Conservation (phyloP, 2,888 invertebrate species). For the Sphecodes monilicornis region DNA sequence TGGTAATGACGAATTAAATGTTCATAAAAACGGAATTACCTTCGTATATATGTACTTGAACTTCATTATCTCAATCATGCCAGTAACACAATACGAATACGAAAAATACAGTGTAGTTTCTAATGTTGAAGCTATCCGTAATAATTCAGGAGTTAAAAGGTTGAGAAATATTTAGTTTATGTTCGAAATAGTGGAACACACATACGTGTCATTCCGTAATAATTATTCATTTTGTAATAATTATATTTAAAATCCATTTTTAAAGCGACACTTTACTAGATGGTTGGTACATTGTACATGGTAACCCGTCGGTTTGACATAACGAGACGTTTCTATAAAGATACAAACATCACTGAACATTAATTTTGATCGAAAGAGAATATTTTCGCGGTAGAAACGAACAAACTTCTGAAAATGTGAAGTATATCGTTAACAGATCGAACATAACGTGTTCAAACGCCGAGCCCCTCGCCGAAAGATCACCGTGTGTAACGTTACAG, state of each 20-base stretch:
- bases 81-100: background rate
- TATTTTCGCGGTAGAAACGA: conserved; percentile 4
- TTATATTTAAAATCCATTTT: background rate
- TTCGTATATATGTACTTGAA: background rate
- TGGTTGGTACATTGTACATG: background rate
- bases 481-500: conserved; percentile 25
- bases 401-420: background rate
- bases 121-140: background rate
- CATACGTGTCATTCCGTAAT: background rate
- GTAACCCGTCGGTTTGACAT: background rate
- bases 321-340: background rate
- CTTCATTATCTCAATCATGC: background rate
- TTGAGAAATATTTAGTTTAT: background rate
- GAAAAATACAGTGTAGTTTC: background rate
- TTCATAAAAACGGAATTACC: background rate
- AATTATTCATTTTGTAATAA: too few relatives aligned
- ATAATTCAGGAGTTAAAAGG: background rate
- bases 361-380: background rate
- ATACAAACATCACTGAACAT: background rate
- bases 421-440: conserved; percentile 10
- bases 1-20: background rate
- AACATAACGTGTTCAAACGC: conserved; percentile 28
- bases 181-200: background rate
- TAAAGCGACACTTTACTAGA: background rate
- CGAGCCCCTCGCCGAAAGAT: conserved; percentile 38